A percentile compares a stretch with the other conserved stretches of the same genome.
These are phyloP conservation scores for Drosophila histrio DNA, from an alignment of 2,888 invertebrate genomes.

Conservation along the genomic window DNA sequence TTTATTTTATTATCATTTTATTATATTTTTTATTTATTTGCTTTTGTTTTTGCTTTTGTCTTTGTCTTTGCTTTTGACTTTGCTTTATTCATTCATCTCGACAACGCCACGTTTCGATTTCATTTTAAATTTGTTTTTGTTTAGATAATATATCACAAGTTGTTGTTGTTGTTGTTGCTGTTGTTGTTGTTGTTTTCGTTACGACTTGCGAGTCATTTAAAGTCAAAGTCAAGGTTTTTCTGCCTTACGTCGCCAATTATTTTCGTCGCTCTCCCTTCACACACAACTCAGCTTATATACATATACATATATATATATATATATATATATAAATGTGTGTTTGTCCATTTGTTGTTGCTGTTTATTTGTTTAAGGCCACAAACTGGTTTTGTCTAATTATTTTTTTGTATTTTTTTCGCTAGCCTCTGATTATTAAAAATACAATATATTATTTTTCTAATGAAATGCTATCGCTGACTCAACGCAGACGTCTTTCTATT, in stretches of 20 bases:
- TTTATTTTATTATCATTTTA: no score
- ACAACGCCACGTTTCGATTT: conserved; percentile 65
- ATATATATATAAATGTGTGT: conserved; percentile 22
- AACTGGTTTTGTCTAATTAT: conserved; percentile 76
- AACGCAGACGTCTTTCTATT: conserved; percentile 13
- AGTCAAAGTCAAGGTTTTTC: conserved; percentile 85
- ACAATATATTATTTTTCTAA: conserved; percentile 51
- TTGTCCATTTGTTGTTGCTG: conserved; percentile 54
- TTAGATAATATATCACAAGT: conserved; percentile 69
- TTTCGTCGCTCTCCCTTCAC: conserved; percentile 33
- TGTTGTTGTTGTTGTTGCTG: conserved; percentile 29
- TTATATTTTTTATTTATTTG: conserved; percentile 36
- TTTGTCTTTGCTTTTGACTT: conserved; percentile 44
- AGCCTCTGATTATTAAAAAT: conserved; percentile 53
- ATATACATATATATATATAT: not conserved
- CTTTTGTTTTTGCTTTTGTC: conserved; percentile 24
- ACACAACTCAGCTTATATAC: conserved; percentile 15
- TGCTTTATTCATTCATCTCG: conserved; percentile 68
- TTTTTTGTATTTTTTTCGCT: conserved; percentile 48
- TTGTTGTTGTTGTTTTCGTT: conserved; percentile 45
- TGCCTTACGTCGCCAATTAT: conserved; percentile 81
- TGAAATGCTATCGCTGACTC: conserved; percentile 51
- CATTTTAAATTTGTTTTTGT: conserved; percentile 65
- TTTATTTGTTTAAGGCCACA: conserved; percentile 64
- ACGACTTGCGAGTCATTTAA: conserved; percentile 82